phyloP scores from a whole-genome alignment of 1,140 invertebrate species.

The Harpegnathos saltator region DNA sequence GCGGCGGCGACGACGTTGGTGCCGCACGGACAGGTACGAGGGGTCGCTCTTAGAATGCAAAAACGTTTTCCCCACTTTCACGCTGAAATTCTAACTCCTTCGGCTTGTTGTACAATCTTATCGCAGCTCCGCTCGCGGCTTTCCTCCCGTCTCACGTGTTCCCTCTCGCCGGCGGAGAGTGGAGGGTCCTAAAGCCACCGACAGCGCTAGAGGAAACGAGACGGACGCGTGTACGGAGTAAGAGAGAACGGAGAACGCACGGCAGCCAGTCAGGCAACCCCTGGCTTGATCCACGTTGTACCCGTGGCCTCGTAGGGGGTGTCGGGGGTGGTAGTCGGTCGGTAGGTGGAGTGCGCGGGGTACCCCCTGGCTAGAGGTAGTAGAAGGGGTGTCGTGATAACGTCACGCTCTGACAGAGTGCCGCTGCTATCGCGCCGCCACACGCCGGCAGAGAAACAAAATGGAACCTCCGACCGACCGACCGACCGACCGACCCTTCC shows the following conservation, averaged over 20 bases:
- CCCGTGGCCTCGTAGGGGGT: slow-evolving; percentile 74
- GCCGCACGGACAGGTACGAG: slow-evolving; percentile 35
- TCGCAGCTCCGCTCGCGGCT: slow-evolving; percentile 77
- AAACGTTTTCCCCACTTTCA: slow-evolving; percentile 78
- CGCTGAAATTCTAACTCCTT: slow-evolving; percentile 83
- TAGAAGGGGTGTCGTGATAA: slow-evolving; percentile 86
- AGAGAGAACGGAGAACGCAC: slow-evolving; percentile 68
- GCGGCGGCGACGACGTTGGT: neutral
- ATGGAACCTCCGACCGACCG: slow-evolving; percentile 84
- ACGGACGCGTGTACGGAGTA: slow-evolving; percentile 60
- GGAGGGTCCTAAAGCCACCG: slow-evolving; percentile 24
- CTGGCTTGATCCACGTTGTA: slow-evolving; percentile 81
- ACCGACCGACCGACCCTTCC: slow-evolving; percentile 69
- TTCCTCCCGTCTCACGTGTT: slow-evolving; percentile 66
- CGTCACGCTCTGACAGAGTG: slow-evolving; percentile 87
- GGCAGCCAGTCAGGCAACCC: slow-evolving; percentile 78
- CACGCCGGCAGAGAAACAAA: slow-evolving; percentile 87
- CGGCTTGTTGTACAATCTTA: slow-evolving; percentile 82
- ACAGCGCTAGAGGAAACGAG: slow-evolving; percentile 52
- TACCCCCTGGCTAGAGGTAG: slow-evolving; percentile 79
- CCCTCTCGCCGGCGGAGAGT: slow-evolving; percentile 21
- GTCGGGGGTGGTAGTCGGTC: slow-evolving; percentile 45
- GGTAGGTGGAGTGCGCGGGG: slow-evolving; percentile 67
- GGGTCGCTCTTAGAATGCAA: slow-evolving; percentile 68
- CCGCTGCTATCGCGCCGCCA: slow-evolving; percentile 86